Evolutionary conservation across 2,888 invertebrate species (phyloP).

Genomic region (Drosophila anomalata): DNA sequence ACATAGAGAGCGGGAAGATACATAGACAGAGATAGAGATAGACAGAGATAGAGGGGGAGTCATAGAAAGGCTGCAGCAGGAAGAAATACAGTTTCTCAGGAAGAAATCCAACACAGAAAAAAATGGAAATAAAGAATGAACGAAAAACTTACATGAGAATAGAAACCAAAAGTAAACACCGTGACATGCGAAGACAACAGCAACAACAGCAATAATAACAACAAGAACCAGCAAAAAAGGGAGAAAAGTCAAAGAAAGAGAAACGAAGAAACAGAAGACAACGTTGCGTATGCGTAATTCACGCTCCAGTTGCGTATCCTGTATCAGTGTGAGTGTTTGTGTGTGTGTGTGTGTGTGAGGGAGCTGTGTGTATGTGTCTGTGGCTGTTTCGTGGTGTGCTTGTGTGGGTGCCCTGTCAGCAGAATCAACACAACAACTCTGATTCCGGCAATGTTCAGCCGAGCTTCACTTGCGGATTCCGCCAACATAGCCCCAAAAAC

Average conservation of each 20-base stretch:
- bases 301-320: constrained; percentile 75
- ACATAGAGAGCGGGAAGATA: constrained; percentile 24
- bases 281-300: constrained; percentile 79
- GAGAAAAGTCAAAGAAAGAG: constrained; percentile 27
- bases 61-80: constrained; percentile 46
- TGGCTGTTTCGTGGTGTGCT: constrained; percentile 15
- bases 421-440: constrained; percentile 61
- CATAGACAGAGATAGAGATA: constrained; percentile 19
- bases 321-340: constrained; percentile 20
- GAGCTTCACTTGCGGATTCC: constrained; percentile 43
- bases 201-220: constrained; percentile 38
- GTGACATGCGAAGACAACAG: constrained; percentile 70
- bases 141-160: constrained; percentile 47
- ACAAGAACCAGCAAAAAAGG: constrained; percentile 28
- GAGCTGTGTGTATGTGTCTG: constrained; percentile 18
- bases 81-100: constrained; percentile 57
- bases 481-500: constrained; percentile 30
- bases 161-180: constrained; percentile 70
- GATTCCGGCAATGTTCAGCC: constrained; percentile 47
- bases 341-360: constrained; percentile 5
- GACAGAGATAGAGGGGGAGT: constrained; percentile 12
- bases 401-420: constrained; percentile 51
- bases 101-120: constrained; percentile 32
- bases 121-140: constrained; percentile 17
- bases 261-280: constrained; percentile 46